Evolutionary conservation across 92 coral and sea anemone species (phyloP).

Genomic region (Siderastrea siderea): DNA sequence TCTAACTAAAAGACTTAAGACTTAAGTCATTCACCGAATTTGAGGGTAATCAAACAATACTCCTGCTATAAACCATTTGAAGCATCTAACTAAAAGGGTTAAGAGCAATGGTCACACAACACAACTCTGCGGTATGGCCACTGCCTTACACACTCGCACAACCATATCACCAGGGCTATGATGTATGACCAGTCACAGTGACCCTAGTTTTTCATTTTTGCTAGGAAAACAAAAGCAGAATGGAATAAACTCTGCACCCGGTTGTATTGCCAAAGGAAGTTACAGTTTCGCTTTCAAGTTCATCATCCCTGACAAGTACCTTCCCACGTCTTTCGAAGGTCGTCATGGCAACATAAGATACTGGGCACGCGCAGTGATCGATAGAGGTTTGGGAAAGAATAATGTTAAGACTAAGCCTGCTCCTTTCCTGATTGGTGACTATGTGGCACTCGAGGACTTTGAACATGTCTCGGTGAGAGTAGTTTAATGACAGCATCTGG

Average conservation of each 20-base stretch:
- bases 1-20: too few species aligned
- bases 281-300: constrained; percentile 76
- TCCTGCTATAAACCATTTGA: too few species aligned
- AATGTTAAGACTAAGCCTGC: constrained; percentile 70
- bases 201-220: not conserved
- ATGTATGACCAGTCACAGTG: not conserved
- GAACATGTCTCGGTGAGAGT: constrained; percentile 46
- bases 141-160: too few species aligned
- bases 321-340: constrained; percentile 84
- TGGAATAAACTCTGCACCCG: constrained; percentile 8
- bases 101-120: too few species aligned
- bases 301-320: constrained; percentile 70
- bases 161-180: too few species aligned
- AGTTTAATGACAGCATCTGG: not conserved
- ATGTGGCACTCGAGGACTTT: constrained; percentile 64
- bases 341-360: constrained; percentile 80
- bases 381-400: constrained; percentile 66
- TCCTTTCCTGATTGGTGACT: constrained; percentile 61
- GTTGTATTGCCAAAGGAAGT: constrained; percentile 36
- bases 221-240: constrained; percentile 19
- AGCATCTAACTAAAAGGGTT: too few species aligned
- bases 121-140: too few species aligned
- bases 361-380: constrained; percentile 73
- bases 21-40: too few species aligned
- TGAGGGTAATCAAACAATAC: too few species aligned